Conservation (phyloP, 2,113 vertebrate genomes). For the Melanotaenia duboulayi region DNA sequence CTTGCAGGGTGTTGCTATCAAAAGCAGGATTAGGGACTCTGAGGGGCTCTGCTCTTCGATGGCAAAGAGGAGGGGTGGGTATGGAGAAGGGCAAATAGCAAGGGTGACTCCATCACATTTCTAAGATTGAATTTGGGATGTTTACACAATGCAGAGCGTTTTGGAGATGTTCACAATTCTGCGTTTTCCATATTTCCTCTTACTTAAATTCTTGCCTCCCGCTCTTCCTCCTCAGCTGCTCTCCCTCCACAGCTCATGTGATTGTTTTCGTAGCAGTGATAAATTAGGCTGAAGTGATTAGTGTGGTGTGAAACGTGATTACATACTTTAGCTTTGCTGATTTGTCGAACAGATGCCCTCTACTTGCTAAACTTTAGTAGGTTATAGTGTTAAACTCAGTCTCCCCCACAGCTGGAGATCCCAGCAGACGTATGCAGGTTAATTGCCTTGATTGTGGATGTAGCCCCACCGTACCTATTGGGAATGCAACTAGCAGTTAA, state of each 20-base stretch:
- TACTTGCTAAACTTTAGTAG: conserved; percentile 67
- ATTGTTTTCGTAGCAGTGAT: conserved; percentile 78
- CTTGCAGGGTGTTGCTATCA: conserved; percentile 62
- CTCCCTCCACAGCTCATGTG: conserved; percentile 54
- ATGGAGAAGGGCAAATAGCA: conserved; percentile 24
- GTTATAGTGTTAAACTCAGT: conserved; percentile 69
- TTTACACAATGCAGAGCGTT: conserved; percentile 61
- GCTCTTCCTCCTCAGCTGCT: conserved; percentile 20
- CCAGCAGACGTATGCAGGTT: conserved; percentile 77
- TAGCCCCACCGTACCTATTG: conserved; percentile 42
- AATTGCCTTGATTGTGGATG: conserved; percentile 81
- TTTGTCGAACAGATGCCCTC: conserved; percentile 82
- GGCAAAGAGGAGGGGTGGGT: conserved; percentile 51
- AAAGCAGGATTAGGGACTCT: conserved; percentile 74
- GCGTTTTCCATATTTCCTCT: conserved; percentile 15
- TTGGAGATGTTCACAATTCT: conserved; percentile 51
- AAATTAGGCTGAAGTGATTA: conserved; percentile 84
- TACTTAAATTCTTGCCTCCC: conserved; percentile 17
- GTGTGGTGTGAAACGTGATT: conserved; percentile 83
- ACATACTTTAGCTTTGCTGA: conserved; percentile 78
- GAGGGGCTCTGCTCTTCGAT: conserved; percentile 58
- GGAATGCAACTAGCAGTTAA: conserved; percentile 59
- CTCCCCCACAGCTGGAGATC: conserved; percentile 73
- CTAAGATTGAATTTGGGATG: conserved; percentile 75
- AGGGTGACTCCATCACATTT: conserved; percentile 66